These are phyloP conservation scores for Corythornis vintsioides DNA, from an alignment of 2,113 vertebrate species.

Conservation along the genomic window DNA sequence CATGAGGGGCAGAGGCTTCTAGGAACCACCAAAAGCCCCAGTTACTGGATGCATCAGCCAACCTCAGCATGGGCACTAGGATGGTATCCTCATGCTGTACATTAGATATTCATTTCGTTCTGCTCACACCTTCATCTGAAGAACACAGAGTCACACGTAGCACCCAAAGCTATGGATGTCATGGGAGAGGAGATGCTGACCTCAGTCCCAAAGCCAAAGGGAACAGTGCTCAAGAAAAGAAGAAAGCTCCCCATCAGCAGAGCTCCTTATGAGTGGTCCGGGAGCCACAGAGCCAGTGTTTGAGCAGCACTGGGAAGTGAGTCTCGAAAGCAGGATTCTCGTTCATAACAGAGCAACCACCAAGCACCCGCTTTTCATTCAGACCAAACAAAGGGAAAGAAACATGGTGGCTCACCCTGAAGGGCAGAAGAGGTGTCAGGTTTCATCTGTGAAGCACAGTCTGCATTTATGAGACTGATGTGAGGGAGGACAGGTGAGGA, in stretches of 20 bases:
- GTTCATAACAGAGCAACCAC: not conserved
- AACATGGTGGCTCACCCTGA: not conserved
- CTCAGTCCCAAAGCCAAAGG: not conserved
- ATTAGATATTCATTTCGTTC: not conserved
- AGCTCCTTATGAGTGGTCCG: rapidly evolving
- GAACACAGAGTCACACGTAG: not conserved
- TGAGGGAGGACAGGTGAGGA: not conserved
- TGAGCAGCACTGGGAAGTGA: not conserved
- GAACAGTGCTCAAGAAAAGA: not conserved
- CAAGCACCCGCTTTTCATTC: not conserved
- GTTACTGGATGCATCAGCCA: not conserved
- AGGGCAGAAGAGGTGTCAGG: not conserved
- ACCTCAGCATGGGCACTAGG: not conserved
- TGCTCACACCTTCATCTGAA: not conserved
- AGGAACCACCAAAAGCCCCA: not conserved
- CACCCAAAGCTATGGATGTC: not conserved
- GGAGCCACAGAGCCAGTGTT: rapidly evolving
- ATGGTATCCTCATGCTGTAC: not conserved
- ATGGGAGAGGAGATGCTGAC: not conserved
- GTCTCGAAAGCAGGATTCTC: not conserved
- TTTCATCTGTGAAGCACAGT: not conserved
- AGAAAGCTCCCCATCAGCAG: not conserved
- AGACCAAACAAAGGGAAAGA: not conserved
- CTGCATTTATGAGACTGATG: not conserved
- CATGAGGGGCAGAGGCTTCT: rapidly evolving